Evolutionary conservation across 2,797 vertebrate genomes (phyloP).

Genomic region (Pangasius larnaudii): DNA sequence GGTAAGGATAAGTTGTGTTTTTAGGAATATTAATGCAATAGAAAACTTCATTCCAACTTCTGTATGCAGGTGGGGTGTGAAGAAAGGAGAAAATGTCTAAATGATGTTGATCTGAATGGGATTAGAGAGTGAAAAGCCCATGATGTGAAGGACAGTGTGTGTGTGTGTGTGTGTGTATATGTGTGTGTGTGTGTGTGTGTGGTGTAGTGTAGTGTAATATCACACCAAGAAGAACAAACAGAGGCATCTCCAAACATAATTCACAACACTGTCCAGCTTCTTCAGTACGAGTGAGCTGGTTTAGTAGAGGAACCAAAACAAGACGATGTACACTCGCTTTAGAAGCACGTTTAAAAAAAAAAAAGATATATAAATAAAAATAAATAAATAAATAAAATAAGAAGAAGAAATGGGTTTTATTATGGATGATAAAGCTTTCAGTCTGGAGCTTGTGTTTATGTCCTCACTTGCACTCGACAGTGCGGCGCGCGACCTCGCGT

Average conservation of each 20-base stretch:
- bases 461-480: slow-evolving; percentile 67
- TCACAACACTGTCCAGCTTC: not conserved
- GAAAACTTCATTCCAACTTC: not conserved
- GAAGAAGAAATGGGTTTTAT: too few relatives aligned
- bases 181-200: not conserved
- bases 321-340: not conserved
- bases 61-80: not conserved
- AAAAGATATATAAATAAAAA: too few relatives aligned
- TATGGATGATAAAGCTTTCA: too few relatives aligned
- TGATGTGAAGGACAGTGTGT: not conserved
- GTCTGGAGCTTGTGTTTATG: slow-evolving; percentile 29
- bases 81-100: not conserved
- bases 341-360: not conserved
- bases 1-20: not conserved
- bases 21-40: too few relatives aligned
- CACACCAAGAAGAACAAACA: not conserved
- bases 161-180: not conserved
- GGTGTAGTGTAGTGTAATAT: too few relatives aligned
- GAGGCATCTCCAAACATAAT: not conserved
- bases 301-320: not conserved
- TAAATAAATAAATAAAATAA: not conserved
- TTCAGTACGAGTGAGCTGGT: not conserved
- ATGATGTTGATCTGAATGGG: not conserved
- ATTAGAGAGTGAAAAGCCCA: not conserved
- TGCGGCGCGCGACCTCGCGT: slow-evolving; percentile 1